phyloP scores from a whole-genome alignment of 2,888 invertebrate species.

The Endotricha flammealis region DNA sequence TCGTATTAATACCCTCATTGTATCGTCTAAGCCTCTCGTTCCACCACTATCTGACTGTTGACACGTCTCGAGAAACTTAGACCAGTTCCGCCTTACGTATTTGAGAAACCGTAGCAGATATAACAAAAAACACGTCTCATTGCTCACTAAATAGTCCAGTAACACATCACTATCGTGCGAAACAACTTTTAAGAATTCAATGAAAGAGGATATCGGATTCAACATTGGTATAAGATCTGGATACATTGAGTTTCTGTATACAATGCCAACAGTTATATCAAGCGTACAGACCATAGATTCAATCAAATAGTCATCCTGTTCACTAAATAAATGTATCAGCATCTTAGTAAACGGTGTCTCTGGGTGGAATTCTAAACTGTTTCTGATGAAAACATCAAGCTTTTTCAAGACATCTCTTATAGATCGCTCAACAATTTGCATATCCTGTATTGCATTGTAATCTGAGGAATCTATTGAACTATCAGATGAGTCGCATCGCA shows the following conservation, averaged over 20 bases:
- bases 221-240: slow-evolving; percentile 89
- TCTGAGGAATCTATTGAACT: slow-evolving; percentile 91
- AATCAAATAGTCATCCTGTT: slow-evolving; percentile 93
- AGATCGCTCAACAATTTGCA: slow-evolving; percentile 91
- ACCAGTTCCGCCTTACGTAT: slow-evolving; percentile 90
- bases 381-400: slow-evolving; percentile 89
- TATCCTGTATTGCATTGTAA: slow-evolving; percentile 92
- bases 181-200: slow-evolving; percentile 90
- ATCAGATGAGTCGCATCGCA: slow-evolving; percentile 90
- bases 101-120: slow-evolving; percentile 91
- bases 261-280: slow-evolving; percentile 91
- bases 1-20: slow-evolving; percentile 89
- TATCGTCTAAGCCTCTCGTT: slow-evolving; percentile 83
- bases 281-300: slow-evolving; percentile 95
- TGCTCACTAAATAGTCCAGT: slow-evolving; percentile 91
- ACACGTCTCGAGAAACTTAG: slow-evolving; percentile 88
- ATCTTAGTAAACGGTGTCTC: slow-evolving; percentile 93
- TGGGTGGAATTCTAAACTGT: slow-evolving; percentile 89
- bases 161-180: slow-evolving; percentile 89
- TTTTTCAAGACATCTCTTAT: slow-evolving; percentile 90
- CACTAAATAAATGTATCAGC: slow-evolving; percentile 91
- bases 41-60: slow-evolving; percentile 79
- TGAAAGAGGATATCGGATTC: slow-evolving; percentile 91
- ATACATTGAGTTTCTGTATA: slow-evolving; percentile 87
- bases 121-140: slow-evolving; percentile 92